These are phyloP conservation scores for Rhagonycha fulva DNA, from an alignment of 2,888 invertebrate species.

Conservation along the genomic window DNA sequence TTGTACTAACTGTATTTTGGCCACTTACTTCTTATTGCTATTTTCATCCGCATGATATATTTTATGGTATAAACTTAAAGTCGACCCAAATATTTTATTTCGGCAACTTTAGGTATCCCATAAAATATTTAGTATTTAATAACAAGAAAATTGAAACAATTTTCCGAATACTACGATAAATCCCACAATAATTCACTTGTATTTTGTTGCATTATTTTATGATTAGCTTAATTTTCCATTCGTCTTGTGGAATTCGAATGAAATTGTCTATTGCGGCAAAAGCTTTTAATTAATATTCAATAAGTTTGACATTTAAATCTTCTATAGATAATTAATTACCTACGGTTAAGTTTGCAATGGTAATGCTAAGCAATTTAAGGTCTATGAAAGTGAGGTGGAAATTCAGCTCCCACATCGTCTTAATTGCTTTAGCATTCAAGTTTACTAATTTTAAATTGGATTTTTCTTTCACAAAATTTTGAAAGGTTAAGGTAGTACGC, in stretches of 20 bases:
- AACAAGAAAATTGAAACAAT: neutral
- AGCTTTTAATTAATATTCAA: neutral
- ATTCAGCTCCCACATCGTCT: neutral
- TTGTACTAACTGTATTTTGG: neutral
- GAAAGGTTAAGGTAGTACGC: no score
- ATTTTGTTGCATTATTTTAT: neutral
- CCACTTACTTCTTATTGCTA: neutral
- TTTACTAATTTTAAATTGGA: neutral
- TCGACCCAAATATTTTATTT: neutral
- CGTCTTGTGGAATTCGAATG: neutral
- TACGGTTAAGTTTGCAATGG: neutral
- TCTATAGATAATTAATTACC: neutral
- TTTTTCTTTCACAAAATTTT: neutral
- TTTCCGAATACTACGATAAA: neutral
- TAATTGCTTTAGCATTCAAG: neutral
- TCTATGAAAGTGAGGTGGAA: neutral
- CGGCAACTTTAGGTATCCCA: neutral
- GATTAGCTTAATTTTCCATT: neutral
- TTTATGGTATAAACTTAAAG: neutral
- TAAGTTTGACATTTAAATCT: neutral
- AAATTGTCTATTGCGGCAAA: neutral
- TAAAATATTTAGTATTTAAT: neutral
- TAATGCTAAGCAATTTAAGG: neutral
- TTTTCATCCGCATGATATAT: neutral
- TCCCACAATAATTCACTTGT: neutral